Base-by-base conservation (phyloP, 2,888 invertebrate genomes). In the Megamerina dolium region DNA sequence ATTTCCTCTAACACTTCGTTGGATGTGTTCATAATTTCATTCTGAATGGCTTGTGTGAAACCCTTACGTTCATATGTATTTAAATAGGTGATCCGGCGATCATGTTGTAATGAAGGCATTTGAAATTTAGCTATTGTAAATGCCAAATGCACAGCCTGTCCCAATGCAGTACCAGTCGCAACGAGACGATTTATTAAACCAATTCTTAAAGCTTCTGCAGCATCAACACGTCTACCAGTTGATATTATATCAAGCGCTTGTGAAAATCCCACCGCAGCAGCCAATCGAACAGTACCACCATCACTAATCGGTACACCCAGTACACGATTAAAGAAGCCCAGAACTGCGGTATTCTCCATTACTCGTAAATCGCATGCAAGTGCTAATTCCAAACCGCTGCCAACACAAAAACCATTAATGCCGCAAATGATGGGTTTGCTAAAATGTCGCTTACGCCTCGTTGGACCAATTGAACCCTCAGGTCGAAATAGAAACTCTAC, bases 311-410 rank as follows among this genome's bases (percentile, higher is more conserved):
- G 93, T 8, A 92, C 82, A 23, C 92, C 95, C 73, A 90, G 87
- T 60, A 91, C 76, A 50, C 94, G 76, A 49, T 88, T 88, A 48
- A 86, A 82, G 49, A 88, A 86, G 12, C 95, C 95, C 45, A 72
- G 36, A 3, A 87, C 73, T 1, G 95, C 87, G 0, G 82, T 85
- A 29, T 90, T 86, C 63, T 96, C 94, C 57, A 91, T 79, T 1
- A 96, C 79, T 23, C 95, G 76, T 16, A 95, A 68, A 66, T 97
- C 96, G 72, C 95, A 95, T 70, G 92, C 81, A 4, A 94, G 69
- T 0, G 95, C 88, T 46, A 97, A 73, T 68, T 96, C 95, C 43
- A 96, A 77, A 0, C 95, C 96, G 49, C 83, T 86, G 1, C 90
- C 95, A 2, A 95, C 87, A 10, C 92, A 88, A 67, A 85, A 92